phyloP scores from a whole-genome alignment of 1,140 invertebrate species.

The Orius laevigatus region DNA sequence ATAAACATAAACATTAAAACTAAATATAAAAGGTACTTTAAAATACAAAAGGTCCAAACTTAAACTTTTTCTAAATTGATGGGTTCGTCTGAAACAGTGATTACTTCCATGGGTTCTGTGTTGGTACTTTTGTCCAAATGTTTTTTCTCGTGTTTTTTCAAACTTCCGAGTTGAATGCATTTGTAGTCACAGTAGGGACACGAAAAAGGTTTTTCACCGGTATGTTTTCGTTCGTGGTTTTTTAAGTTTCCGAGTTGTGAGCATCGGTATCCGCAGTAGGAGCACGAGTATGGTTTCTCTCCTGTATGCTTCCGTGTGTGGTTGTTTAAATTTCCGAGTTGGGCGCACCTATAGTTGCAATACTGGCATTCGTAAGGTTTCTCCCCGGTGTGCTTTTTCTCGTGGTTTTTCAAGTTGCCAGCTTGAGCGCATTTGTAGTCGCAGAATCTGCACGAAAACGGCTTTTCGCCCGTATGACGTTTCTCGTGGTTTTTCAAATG shows the following conservation, averaged over 20 bases:
- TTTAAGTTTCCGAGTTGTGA: constrained; percentile 28
- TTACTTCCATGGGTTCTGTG: too few species aligned
- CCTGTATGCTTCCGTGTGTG: constrained; percentile 23
- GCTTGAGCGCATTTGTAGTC: constrained; percentile 10
- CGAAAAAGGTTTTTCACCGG: constrained; percentile 29
- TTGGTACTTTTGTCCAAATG: constrained; percentile 25
- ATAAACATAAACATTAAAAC: too few species aligned
- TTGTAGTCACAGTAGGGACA: constrained; percentile 31
- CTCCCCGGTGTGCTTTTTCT: constrained; percentile 52
- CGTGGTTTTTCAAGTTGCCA: constrained; percentile 15
- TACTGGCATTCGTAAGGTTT: constrained; percentile 53
- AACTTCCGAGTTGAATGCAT: constrained; percentile 35
- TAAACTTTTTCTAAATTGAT: too few species aligned
- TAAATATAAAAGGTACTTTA: too few species aligned
- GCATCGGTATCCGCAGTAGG: constrained; percentile 28
- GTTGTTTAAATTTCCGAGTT: constrained; percentile 15
- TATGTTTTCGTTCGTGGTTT: constrained; percentile 31
- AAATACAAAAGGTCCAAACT: too few species aligned
- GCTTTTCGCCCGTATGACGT: constrained; percentile 10
- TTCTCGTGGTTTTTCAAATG: too few species aligned
- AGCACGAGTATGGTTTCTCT: constrained; percentile 25
- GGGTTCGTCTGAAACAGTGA: too few species aligned
- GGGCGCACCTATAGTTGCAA: constrained; percentile 39
- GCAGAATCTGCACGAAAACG: constrained; percentile 9
- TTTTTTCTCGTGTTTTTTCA: constrained; percentile 33